These are phyloP conservation scores for Coracias cyanogaster DNA, from an alignment of 2,797 vertebrate genomes.

Conservation along the genomic window DNA sequence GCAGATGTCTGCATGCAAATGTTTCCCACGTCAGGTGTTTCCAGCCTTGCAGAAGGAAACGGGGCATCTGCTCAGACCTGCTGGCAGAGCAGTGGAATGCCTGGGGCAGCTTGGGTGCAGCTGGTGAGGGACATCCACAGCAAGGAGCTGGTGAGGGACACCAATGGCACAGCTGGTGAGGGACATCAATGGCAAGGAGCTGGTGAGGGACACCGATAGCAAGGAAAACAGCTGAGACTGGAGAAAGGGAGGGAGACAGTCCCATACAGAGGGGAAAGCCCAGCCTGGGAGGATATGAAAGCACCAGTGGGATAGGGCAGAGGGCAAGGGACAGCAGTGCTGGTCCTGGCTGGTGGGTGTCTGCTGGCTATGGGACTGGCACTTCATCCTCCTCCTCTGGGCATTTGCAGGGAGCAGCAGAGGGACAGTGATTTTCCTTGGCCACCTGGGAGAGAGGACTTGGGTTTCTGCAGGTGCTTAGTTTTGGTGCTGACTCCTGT, in stretches of 20 bases:
- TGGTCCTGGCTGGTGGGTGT: background rate
- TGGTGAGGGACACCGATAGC: background rate
- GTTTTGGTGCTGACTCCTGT: background rate
- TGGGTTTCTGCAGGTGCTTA: background rate
- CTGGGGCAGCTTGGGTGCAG: background rate
- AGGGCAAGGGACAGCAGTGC: background rate
- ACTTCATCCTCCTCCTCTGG: background rate
- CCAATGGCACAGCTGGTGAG: background rate
- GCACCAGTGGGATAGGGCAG: rapidly evolving
- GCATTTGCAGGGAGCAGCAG: background rate
- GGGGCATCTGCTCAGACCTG: background rate
- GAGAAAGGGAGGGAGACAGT: background rate
- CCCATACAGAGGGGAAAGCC: background rate
- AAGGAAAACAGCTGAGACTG: background rate
- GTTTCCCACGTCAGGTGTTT: background rate
- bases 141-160: background rate
- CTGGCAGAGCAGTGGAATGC: background rate
- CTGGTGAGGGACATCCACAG: background rate
- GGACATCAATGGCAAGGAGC: background rate
- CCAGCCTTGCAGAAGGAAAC: background rate
- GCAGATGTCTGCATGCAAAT: background rate
- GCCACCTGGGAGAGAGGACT: background rate
- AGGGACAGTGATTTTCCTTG: background rate
- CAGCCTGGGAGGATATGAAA: background rate
- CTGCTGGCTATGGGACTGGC: background rate